Conservation (phyloP, 2,888 invertebrate species). For the Eristalinus sepulchralis region DNA sequence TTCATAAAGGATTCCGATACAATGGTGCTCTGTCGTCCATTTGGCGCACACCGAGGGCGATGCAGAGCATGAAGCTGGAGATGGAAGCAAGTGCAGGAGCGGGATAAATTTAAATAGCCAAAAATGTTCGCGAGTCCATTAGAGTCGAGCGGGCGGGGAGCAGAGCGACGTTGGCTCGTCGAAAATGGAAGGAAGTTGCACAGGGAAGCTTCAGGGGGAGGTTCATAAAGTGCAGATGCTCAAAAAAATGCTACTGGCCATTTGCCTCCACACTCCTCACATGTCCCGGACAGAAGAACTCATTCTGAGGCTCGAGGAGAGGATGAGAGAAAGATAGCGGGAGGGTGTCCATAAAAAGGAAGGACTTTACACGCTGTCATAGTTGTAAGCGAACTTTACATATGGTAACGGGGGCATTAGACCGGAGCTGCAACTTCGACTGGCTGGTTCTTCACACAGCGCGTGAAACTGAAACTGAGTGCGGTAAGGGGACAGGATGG, state of each 20-base stretch:
- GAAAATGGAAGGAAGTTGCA: background rate
- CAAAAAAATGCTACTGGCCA: slow-evolving; percentile 65
- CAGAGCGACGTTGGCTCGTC: background rate
- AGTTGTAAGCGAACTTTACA: slow-evolving; percentile 68
- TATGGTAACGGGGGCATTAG: slow-evolving; percentile 64
- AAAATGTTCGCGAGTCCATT: slow-evolving; percentile 71
- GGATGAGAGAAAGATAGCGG: background rate
- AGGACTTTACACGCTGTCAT: slow-evolving; percentile 66
- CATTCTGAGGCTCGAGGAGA: slow-evolving; percentile 16
- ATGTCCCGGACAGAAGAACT: slow-evolving; percentile 22
- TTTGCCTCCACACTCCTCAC: slow-evolving; percentile 61
- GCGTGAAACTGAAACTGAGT: background rate
- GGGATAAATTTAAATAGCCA: slow-evolving; percentile 67
- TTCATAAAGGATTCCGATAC: slow-evolving; percentile 64
- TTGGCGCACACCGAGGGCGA: slow-evolving; percentile 20
- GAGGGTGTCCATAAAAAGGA: slow-evolving; percentile 48
- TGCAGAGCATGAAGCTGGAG: background rate
- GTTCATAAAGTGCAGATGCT: slow-evolving; percentile 70
- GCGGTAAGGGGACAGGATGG: slow-evolving; percentile 15
- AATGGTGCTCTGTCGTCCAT: slow-evolving; percentile 66
- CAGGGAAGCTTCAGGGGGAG: background rate
- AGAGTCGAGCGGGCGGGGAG: slow-evolving; percentile 13
- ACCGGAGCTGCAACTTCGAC: slow-evolving; percentile 35
- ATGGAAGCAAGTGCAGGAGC: background rate
- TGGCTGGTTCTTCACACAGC: background rate